Evolutionary conservation across 2,888 invertebrate genomes (phyloP), one percentile per base, ranked within the genome.

Genomic region (Aleiodes testaceus): DNA sequence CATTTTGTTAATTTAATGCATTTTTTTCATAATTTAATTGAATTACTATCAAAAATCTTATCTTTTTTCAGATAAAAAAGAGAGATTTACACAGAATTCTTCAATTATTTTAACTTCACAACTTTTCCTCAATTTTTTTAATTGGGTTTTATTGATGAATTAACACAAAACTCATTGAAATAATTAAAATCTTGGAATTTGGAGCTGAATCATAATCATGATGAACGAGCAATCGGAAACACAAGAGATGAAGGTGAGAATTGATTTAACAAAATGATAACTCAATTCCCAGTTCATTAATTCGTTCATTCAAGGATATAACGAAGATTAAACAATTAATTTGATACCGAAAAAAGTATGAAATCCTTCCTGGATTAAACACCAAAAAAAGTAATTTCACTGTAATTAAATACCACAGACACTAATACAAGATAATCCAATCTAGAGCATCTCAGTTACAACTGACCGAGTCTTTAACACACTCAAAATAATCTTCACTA

Each of bases 221-320:
- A 74, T 70, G 74, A 72, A 74, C 52, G 74, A 75, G 53, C 45
- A 67, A 49, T 63, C 50, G n/a, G 75, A 74, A 64, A 42, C 49
- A 11, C 18, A 61, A 42, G 75, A 74, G 22, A 26, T 64, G 9
- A 75, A 75, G 74, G 75, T 74, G 45, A 73, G 69, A 50, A 2
- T 14, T 6, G 6, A 64, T 45, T 53, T 30, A n/a, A 55, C n/a
- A 1, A 20, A 16, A 22, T 66, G 63, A 65, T 68, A 1, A 6
- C n/a, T 5, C 3, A 3, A 63, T 1, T 18, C 36, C 26, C 22
- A 30, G 52, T n/a, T 67, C 20, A 22, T 14, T 66, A n/a, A 20
- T 55, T 45, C 20, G 7, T 47, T n/a, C 1, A 14, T 47, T 36
- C 36, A 36, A 36, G 36, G 36, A 4, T 36, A 36, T 1, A 36